phyloP scores from a whole-genome alignment of 2,113 vertebrate species.

The Aptenodytes forsteri region DNA sequence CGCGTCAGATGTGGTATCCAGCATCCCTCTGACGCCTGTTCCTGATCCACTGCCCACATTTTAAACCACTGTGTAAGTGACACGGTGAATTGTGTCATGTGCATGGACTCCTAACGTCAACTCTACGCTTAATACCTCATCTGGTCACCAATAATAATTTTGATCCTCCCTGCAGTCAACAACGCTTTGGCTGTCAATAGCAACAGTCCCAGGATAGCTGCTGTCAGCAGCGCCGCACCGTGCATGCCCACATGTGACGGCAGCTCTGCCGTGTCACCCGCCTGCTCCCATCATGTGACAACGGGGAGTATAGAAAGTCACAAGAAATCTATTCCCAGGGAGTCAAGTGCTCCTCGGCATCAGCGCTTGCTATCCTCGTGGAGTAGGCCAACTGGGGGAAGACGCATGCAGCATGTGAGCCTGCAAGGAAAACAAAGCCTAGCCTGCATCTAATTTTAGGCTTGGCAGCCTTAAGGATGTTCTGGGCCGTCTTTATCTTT shows the following conservation, averaged over 20 bases:
- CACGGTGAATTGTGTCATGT: neutral
- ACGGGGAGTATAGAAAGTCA: neutral
- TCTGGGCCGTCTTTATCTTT: conserved; percentile 17
- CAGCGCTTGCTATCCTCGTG: neutral
- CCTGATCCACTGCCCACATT: neutral
- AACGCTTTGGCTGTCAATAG: neutral
- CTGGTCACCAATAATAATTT: neutral
- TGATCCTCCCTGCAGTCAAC: neutral
- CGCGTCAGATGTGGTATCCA: neutral
- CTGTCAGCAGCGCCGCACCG: neutral
- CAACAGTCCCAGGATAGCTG: neutral
- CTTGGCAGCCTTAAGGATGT: conserved; percentile 9
- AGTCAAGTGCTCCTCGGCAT: conserved; percentile 6
- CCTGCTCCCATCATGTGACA: neutral
- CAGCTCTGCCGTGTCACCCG: neutral
- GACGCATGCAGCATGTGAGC: neutral
- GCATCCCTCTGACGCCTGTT: neutral
- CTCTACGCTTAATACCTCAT: neutral
- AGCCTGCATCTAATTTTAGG: neutral
- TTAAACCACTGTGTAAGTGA: neutral
- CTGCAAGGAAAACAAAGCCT: conserved; percentile 30
- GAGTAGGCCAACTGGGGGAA: neutral
- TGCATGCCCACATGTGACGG: neutral
- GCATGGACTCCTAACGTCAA: neutral
- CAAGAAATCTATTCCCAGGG: conserved; percentile 33